Base-by-base conservation (phyloP, 2,888 invertebrate species). In the Tortrix viridana region DNA sequence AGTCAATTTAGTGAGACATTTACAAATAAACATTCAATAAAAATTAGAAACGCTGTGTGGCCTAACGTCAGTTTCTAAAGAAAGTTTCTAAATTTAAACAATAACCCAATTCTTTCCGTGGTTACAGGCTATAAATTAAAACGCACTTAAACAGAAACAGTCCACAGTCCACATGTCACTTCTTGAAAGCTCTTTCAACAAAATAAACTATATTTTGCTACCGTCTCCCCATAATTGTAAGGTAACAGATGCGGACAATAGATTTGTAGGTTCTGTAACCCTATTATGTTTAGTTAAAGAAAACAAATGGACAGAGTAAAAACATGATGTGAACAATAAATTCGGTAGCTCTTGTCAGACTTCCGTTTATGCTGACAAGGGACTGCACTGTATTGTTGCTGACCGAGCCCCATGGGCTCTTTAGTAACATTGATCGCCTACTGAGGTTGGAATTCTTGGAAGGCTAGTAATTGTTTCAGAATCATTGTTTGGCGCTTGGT, bases 171-270 rank as follows among this genome's bases (percentile, higher is more conserved):
- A 86, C 82, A 88, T 88, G 88, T 85, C 89, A 84, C 86, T 80
- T 83, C 81, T 86, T 85, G 76, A 86, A 86, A 84, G 83, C 81
- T 68, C 80, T 84, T 85, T 85, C 79, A 80, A 83, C 79, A 85
- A 89, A 89, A 88, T 82, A 89, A 88, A 91, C 87, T 89, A 89
- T 88, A 88, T 92, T 90, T 91, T 83, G 90, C 91, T 88, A 87
- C 90, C 81, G 86, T 84, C 81, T 75, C 72, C 67, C 71, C 76
- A 69, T 73, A 76, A 83, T 81, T 82, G 80, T 79, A 78, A 83
- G 84, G 82, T 83, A 82, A 75, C 86, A 87, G 84, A 82, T 85
- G 86, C 48, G 65, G 75, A 89, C 90, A 91, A 90, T 81, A 76
- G 79, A 74, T 71, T 75, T 73, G 77, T 69, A 72, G 76, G 74